Evolutionary conservation across 35 echinoderm and acorn worm genomes (phyloP), one percentile per base, ranked within the genome.

Genomic region (Stichopus chloronotus): DNA sequence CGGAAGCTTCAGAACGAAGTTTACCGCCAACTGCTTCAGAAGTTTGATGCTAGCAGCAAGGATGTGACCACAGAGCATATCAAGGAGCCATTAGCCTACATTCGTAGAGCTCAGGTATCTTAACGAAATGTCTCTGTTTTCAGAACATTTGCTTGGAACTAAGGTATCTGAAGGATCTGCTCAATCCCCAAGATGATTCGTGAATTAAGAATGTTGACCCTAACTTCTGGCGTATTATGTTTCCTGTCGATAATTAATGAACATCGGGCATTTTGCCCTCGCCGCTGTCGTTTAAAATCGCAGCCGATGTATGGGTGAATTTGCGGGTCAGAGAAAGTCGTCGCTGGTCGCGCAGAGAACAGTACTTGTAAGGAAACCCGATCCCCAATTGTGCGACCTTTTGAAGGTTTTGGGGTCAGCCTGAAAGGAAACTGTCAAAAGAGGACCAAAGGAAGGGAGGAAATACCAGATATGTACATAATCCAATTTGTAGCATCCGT

Each of bases 51-150:
- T 53, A 25, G 88, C 14, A 88, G 96, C 81, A 92, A 95, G 4
- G 61, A 83, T n/a, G 87, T 93, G 13, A 81, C 93, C 13, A 54
- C 30, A 52, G 97, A 96, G 59, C 95, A 98, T 56, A 80, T 87
- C 77, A 98, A 98, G 89, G 97, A 98, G 94, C 93, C 97, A 56
- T 71, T 98, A 56, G 83, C 93, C 43, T 98, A 98, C 60, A 96
- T 98, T 59, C 87, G 97, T 13, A 94, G 92, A 95, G 97, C 97
- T 24, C 97, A 98, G 97, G 97, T 98, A 71, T 55, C 93, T 55
- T 76, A 86, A 77, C 58, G 21, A 76, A 59, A 25, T 57, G 59
- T 25, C 69, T 20, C 69, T 7, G 6, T 21, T 74, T 74, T 74
- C 17, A 74, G 69, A 74, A 74, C 69, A 74, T 74, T 74, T 74